Conservation (phyloP, 2,113 vertebrate species). For the Eidolon helvum region DNA sequence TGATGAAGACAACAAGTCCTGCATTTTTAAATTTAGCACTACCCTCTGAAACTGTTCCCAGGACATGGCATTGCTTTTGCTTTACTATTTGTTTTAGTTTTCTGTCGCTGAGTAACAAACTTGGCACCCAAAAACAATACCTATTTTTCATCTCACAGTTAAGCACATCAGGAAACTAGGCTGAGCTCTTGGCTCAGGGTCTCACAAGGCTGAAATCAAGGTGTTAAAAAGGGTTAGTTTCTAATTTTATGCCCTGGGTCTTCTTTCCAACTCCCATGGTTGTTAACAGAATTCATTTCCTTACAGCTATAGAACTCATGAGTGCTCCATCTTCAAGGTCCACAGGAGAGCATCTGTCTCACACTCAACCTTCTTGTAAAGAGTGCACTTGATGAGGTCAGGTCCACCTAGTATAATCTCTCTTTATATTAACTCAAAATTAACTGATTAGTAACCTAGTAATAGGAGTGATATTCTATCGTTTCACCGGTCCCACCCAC, state of each 20-base stretch:
- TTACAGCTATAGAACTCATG: neutral
- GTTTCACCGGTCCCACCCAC: no score
- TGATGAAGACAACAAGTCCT: no score
- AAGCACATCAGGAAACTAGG: no score
- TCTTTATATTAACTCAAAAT: neutral
- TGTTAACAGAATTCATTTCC: neutral
- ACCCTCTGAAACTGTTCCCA: neutral
- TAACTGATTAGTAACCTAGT: neutral
- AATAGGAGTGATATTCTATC: no score
- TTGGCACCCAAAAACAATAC: no score
- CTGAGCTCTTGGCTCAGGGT: no score
- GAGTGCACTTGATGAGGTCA: neutral
- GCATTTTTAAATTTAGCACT: no score
- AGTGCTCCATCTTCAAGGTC: neutral
- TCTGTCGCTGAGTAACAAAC: neutral
- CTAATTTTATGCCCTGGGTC: neutral
- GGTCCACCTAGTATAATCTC: neutral
- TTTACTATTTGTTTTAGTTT: neutral
- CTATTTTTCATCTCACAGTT: no score
- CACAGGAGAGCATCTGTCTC: neutral
- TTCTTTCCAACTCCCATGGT: neutral
- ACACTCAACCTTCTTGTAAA: neutral
- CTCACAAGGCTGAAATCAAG: no score
- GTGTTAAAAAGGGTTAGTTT: neutral
- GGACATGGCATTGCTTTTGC: neutral